A percentile compares a stretch with the other conserved stretches of the same genome.
Conservation (phyloP, 2,888 invertebrate genomes). For the Leistus spinibarbis region DNA sequence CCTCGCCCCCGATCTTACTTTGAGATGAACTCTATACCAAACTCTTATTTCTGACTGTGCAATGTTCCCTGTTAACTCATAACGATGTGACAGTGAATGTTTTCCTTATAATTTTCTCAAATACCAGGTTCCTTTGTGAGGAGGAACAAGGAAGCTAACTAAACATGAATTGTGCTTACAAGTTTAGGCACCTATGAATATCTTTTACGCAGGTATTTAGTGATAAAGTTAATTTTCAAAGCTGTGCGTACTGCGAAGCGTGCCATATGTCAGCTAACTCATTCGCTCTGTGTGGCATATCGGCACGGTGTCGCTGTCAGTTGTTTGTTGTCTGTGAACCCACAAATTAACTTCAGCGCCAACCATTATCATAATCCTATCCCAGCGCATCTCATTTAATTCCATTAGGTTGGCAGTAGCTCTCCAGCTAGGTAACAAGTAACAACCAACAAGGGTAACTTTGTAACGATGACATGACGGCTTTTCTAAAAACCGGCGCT, state of each 20-base stretch:
- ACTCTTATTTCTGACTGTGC: too few relatives aligned
- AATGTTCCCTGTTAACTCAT: too few relatives aligned
- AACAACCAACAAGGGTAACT: background rate
- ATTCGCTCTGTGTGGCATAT: background rate
- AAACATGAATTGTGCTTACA: background rate
- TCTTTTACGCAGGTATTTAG: background rate
- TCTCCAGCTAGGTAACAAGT: background rate
- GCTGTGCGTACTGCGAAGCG: background rate
- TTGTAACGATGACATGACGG: background rate
- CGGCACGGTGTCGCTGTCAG: conserved; percentile 1
- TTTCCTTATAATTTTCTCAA: too few relatives aligned
- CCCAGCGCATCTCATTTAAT: conserved; percentile 17
- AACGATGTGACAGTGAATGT: too few relatives aligned
- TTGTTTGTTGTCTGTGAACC: conserved; percentile 29
- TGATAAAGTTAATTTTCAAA: background rate
- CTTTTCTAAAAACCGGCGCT: background rate
- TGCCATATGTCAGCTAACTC: background rate
- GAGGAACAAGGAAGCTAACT: background rate
- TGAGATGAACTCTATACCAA: too few relatives aligned
- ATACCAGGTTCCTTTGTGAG: background rate
- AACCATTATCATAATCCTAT: conserved; percentile 31
- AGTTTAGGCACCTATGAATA: background rate
- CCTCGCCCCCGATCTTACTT: too few relatives aligned
- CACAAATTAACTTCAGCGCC: conserved; percentile 30
- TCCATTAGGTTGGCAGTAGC: conserved; percentile 21